Evolutionary conservation across 2,113 vertebrate genomes (phyloP).

Genomic region (Arothron firmamentum): DNA sequence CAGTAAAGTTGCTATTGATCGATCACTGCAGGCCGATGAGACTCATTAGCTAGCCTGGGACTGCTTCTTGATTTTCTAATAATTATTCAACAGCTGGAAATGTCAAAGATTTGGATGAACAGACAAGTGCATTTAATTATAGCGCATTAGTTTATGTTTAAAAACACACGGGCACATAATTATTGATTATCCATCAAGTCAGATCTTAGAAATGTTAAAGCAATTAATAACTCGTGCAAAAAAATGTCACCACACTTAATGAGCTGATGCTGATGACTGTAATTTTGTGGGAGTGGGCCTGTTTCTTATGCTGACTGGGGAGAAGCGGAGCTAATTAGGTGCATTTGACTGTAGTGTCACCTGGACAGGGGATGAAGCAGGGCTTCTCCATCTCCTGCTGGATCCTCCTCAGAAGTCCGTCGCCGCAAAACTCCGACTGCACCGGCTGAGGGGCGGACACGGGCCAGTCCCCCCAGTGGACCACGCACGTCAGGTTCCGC

Average conservation of each 20-base stretch:
- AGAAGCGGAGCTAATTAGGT: not conserved
- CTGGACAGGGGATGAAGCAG: constrained; percentile 91
- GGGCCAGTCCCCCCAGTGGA: constrained; percentile 75
- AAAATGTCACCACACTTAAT: not conserved
- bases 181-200: constrained; percentile 15
- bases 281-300: no score
- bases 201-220: not conserved
- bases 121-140: constrained; percentile 12
- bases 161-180: constrained; percentile 4
- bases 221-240: constrained; percentile 1
- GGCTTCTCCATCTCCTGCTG: constrained; percentile 75
- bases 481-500: constrained; percentile 82
- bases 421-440: constrained; percentile 76
- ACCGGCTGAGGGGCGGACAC: constrained; percentile 61
- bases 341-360: constrained; percentile 56
- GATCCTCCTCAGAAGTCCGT: constrained; percentile 64
- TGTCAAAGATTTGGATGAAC: constrained; percentile 22
- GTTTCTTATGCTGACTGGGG: no score
- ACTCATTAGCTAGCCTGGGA: constrained; percentile 36
- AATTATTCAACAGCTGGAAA: constrained; percentile 32
- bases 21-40: constrained; percentile 8
- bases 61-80: constrained; percentile 46
- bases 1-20: not conserved
- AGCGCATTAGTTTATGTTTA: constrained; percentile 15
- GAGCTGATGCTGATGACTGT: not conserved